Evolutionary conservation across 2,797 vertebrate species (phyloP).

Genomic region (Enteromius trimaculatus): DNA sequence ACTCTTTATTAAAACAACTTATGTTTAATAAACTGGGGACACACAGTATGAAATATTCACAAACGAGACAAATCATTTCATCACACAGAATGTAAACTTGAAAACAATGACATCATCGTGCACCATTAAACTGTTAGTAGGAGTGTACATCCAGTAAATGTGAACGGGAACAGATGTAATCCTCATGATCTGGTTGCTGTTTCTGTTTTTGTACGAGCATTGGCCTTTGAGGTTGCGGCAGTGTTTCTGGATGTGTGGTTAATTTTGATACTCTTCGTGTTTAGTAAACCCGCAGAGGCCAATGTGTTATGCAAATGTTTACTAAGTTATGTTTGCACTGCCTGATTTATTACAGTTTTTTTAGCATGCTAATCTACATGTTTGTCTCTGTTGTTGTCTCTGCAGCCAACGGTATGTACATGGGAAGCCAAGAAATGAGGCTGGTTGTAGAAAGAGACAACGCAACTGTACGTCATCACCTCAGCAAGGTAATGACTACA

Average conservation of each 20-base stretch:
- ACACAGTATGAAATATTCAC: background rate
- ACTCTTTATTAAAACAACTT: background rate
- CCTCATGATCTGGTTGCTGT: slow-evolving; percentile 35
- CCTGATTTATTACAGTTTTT: background rate
- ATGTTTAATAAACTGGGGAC: background rate
- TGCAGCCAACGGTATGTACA: slow-evolving; percentile 89
- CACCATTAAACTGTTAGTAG: slow-evolving; percentile 31
- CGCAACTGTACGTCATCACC: slow-evolving; percentile 81
- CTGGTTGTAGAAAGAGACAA: slow-evolving; percentile 85
- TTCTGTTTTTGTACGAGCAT: background rate
- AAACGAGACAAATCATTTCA: slow-evolving; percentile 22
- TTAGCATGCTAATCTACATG: background rate
- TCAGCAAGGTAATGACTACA: slow-evolving; percentile 84
- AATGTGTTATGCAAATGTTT: slow-evolving; percentile 42
- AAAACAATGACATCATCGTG: slow-evolving; percentile 26
- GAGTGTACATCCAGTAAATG: slow-evolving; percentile 28
- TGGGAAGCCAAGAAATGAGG: slow-evolving; percentile 93
- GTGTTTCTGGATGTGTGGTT: slow-evolving; percentile 20
- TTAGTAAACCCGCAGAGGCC: slow-evolving; percentile 21
- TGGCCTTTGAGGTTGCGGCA: slow-evolving; percentile 12
- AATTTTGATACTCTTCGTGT: background rate
- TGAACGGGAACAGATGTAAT: slow-evolving; percentile 48
- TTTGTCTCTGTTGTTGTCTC: slow-evolving; percentile 50
- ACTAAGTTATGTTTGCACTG: slow-evolving; percentile 5
- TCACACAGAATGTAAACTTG: background rate